Evolutionary conservation across 2,797 vertebrate genomes (phyloP).

Genomic region (Malacoraja senta): DNA sequence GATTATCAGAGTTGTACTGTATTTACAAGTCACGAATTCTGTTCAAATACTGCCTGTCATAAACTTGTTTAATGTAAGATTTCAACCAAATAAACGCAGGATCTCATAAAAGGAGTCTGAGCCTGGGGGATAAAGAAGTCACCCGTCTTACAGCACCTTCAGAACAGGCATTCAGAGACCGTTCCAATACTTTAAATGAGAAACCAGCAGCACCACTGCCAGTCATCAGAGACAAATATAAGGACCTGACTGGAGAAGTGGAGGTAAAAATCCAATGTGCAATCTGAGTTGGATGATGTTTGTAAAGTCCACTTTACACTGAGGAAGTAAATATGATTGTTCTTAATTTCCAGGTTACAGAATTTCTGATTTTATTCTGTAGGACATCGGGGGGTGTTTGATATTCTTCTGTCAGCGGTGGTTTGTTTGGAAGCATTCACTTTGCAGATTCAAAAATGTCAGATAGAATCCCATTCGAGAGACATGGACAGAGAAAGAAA

Average conservation of each 20-base stretch:
- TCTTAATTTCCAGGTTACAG: background rate
- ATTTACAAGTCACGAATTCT: too few relatives aligned
- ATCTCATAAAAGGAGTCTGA: slow-evolving; percentile 92
- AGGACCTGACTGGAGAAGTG: slow-evolving; percentile 92
- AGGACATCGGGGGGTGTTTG: background rate
- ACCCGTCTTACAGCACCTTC: slow-evolving; percentile 66
- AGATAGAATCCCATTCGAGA: too few relatives aligned
- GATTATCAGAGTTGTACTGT: too few relatives aligned
- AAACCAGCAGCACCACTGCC: slow-evolving; percentile 74
- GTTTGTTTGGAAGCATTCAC: too few relatives aligned
- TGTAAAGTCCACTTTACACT: background rate
- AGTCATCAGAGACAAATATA: slow-evolving; percentile 96
- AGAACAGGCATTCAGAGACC: slow-evolving; percentile 84
- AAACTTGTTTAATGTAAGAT: background rate
- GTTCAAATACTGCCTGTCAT: background rate
- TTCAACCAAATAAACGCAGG: slow-evolving; percentile 55
- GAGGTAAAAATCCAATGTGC: slow-evolving; percentile 66
- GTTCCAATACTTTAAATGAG: slow-evolving; percentile 87
- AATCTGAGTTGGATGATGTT: background rate
- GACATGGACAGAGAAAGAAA: too few relatives aligned
- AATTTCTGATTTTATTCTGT: background rate
- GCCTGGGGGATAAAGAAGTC: slow-evolving; percentile 90
- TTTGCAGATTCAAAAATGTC: too few relatives aligned
- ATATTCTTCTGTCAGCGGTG: background rate
- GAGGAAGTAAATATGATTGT: background rate